Conservation (phyloP, 1,140 invertebrate species). For the Chelonus insularis region DNA sequence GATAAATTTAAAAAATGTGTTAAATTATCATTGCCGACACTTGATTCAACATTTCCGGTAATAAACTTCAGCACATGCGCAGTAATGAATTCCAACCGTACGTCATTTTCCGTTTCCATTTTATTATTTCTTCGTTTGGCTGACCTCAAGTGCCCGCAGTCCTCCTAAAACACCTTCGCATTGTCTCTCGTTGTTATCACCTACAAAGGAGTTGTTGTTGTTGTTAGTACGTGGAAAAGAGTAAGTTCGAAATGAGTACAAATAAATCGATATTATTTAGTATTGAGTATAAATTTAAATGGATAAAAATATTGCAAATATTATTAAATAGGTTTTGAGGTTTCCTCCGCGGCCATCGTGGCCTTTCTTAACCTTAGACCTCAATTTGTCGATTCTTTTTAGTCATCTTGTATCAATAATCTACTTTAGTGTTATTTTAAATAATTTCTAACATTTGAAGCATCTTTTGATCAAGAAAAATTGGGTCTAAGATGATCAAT, state of each 20-base stretch:
- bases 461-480: background rate
- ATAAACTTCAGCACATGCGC: conserved; percentile 14
- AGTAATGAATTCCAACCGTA: background rate
- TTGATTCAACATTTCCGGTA: background rate
- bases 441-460: background rate
- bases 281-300: background rate
- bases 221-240: conserved; percentile 46
- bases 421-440: too few relatives aligned
- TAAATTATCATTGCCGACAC: background rate
- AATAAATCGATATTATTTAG: background rate
- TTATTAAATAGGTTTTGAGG: conserved; percentile 11
- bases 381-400: background rate
- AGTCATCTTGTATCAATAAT: too few relatives aligned
- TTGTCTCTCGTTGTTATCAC: conserved; percentile 33
- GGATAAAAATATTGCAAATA: background rate
- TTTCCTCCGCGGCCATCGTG: conserved; percentile 5
- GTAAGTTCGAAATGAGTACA: conserved; percentile 38
- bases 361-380: conserved; percentile 19
- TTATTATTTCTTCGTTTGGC: conserved; percentile 43
- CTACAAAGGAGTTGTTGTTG: conserved; percentile 48
- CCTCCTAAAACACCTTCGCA: conserved; percentile 43
- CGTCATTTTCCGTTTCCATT: conserved; percentile 33
- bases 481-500: background rate
- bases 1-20: background rate
- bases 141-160: conserved; percentile 48